phyloP scores from a whole-genome alignment of 1,140 invertebrate genomes.

The Drosophila nannoptera region DNA sequence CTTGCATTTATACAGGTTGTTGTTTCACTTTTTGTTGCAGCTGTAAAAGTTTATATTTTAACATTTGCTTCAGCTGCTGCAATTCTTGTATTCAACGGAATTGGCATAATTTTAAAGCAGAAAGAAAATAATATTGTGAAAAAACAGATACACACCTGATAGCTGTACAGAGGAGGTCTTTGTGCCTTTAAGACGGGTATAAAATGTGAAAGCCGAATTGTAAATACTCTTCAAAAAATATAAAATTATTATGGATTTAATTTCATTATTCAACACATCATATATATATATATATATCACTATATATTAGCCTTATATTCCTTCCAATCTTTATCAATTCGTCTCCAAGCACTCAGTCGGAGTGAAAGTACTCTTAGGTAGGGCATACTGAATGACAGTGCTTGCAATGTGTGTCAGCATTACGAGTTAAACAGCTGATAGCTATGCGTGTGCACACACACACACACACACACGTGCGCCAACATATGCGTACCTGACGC shows the following conservation, averaged over 20 bases:
- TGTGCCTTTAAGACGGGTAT: conserved; percentile 11
- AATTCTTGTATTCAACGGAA: neutral
- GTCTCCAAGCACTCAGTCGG: too few relatives aligned
- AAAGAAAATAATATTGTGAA: conserved; percentile 10
- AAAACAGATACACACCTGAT: conserved; percentile 32
- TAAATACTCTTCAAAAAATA: neutral
- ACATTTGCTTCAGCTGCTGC: neutral
- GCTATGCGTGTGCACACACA: conserved; percentile 26
- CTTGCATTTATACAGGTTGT: neutral
- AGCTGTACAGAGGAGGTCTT: conserved; percentile 19
- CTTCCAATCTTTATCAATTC: too few relatives aligned
- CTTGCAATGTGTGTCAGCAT: conserved; percentile 40
- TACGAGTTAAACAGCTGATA: conserved; percentile 40
- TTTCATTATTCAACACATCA: too few relatives aligned
- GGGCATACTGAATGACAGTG: neutral
- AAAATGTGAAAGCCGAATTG: neutral
- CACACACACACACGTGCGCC: neutral
- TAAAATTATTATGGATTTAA: too few relatives aligned
- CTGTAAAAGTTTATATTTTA: too few relatives aligned
- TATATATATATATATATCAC: too few relatives aligned
- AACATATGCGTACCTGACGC: conserved; percentile 7
- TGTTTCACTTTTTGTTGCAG: too few relatives aligned
- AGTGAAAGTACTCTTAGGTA: neutral
- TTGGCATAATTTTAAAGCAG: conserved; percentile 1
- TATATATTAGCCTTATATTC: too few relatives aligned